Evolutionary conservation across 2,113 vertebrate species (phyloP).

Genomic region (Orycteropus afer): DNA sequence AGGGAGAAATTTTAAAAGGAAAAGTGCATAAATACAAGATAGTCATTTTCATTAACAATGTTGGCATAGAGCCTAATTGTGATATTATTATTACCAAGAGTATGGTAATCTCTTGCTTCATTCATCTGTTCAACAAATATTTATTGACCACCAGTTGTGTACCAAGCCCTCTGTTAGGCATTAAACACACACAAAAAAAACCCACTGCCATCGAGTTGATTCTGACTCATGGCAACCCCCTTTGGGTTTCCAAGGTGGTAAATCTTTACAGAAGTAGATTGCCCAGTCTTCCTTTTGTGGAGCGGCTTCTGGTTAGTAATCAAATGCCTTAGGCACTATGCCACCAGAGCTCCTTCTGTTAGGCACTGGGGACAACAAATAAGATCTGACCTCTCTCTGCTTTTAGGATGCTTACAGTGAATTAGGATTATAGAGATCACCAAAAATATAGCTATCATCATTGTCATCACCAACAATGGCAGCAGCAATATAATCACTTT

Average conservation of each 20-base stretch:
- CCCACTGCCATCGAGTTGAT: no score
- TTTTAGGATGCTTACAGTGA: background rate
- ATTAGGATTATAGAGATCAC: background rate
- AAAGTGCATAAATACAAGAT: background rate
- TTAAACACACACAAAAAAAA: no score
- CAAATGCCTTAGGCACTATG: no score
- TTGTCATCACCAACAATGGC: background rate
- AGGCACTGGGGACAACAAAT: background rate
- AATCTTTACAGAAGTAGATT: no score
- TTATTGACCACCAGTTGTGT: background rate
- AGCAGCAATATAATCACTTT: background rate
- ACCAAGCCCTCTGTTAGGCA: background rate
- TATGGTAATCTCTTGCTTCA: background rate
- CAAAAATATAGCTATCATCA: background rate
- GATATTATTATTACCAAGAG: background rate
- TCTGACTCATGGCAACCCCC: no score
- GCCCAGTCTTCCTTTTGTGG: no score
- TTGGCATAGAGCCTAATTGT: background rate
- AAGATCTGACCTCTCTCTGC: background rate
- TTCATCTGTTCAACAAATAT: background rate
- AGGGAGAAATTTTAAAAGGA: background rate
- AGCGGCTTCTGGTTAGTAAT: no score
- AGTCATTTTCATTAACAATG: background rate
- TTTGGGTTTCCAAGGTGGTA: no score
- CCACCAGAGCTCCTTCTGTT: no score